Conservation (phyloP, 1,140 invertebrate species). For the Heterodera carotae region DNA sequence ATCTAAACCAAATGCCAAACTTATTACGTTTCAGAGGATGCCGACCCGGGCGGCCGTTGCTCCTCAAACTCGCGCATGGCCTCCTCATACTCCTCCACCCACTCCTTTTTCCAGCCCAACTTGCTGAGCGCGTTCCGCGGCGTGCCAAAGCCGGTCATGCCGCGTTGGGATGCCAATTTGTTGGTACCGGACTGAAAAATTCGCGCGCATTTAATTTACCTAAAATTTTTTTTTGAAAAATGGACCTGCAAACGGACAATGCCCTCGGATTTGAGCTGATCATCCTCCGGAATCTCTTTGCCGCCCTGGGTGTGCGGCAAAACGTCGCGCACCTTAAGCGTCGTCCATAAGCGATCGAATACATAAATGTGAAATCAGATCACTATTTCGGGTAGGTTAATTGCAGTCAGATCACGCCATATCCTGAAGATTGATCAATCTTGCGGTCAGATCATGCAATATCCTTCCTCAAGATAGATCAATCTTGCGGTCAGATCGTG, state of each 20-base stretch:
- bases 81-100: constrained; percentile 63
- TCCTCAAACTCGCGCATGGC: constrained; percentile 65
- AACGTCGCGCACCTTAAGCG: constrained; percentile 63
- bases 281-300: constrained; percentile 64
- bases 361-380: no score
- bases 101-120: constrained; percentile 65
- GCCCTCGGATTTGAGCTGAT: constrained; percentile 59
- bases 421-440: no score
- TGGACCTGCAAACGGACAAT: constrained; percentile 39
- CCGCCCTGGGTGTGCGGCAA: constrained; percentile 61
- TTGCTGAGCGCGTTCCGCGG: constrained; percentile 60
- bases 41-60: constrained; percentile 61
- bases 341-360: background rate
- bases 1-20: constrained; percentile 34
- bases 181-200: constrained; percentile 61
- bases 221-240: background rate
- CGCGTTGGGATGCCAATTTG: constrained; percentile 61
- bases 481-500: no score
- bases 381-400: no score
- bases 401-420: no score
- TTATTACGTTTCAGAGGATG: constrained; percentile 48
- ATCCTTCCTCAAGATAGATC: no score
- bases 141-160: constrained; percentile 65
- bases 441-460: no score
- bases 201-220: constrained; percentile 24